Evolutionary conservation across 35 echinoderm and acorn worm genomes (phyloP), one percentile per base, ranked within the genome.

Genomic region (Holothuria glaberrima): DNA sequence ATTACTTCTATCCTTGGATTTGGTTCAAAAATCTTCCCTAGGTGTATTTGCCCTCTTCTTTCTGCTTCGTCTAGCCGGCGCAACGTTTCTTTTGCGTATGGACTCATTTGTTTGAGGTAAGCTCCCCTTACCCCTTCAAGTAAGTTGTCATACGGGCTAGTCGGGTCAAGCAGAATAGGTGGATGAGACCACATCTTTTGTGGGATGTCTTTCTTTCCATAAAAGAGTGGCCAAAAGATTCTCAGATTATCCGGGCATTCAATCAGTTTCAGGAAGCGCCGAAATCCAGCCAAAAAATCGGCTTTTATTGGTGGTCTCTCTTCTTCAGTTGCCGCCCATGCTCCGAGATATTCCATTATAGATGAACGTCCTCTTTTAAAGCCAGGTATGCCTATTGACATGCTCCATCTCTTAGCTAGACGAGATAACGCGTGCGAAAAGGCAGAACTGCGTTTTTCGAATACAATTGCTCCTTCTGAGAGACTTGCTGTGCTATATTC

Each of bases 321-420:
- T 30, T 83, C 80, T 38, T 63, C 80, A 19, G 32, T 54, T 3
- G 80, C 80, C 22, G 54, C 80, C 80, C 80, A 83, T 30, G 33
- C 80, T 26, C 80, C 80, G 54, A 83, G 80, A 48, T 83, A 83
- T 56, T 83, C 80, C 80, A 83, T 83, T 12, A 83, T 83, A 38
- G 24, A 60, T 5, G 80, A 83, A 29, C 80, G 80, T 57, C 52
- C 52, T 58, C 19, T n/a, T 2, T 24, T 20, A 83, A 83, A 83
- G 14, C 59, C 80, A 32, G 10, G 26, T 13, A 83, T 60, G 10
- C 59, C 50, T 58, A 83, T 83, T n/a, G 80, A 58, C 12, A 20
- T 60, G 33, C 59, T 83, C 80, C 80, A 83, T 35, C 50, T 19
- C 17, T 48, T 36, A n/a, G 76, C 76, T 20, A 81, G 21, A 0